Percentiles rank a stretch among this genome's conserved stretches.
These are phyloP conservation scores for Zeugodacus cucurbitae DNA, from an alignment of 1,140 invertebrate species.

Conservation along the genomic window DNA sequence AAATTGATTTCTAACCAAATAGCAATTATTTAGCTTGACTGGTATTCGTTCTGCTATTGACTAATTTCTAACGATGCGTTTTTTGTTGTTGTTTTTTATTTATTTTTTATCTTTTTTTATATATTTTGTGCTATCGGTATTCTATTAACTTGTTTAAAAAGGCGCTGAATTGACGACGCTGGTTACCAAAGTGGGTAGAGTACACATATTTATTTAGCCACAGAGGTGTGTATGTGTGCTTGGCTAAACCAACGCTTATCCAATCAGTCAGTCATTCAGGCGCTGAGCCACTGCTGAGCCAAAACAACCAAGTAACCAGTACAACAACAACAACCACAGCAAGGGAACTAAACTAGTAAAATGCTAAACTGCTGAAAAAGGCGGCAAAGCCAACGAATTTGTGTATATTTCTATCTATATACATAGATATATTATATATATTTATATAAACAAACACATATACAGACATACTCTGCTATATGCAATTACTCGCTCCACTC, in stretches of 20 bases:
- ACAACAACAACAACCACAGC: not conserved
- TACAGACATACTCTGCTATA: not conserved
- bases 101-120: not conserved
- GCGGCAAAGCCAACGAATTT: not conserved
- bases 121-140: not conserved
- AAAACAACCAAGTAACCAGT: not conserved
- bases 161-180: not conserved
- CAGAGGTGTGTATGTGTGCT: not conserved
- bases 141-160: not conserved
- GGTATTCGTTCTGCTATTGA: not conserved
- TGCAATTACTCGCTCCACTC: too few relatives aligned
- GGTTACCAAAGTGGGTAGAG: not conserved
- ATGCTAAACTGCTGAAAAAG: not conserved
- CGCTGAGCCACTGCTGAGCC: not conserved
- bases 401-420: too few relatives aligned
- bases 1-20: conserved; percentile 37
- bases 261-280: conserved; percentile 14
- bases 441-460: not conserved
- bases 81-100: not conserved
- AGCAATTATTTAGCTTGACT: conserved; percentile 35
- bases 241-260: not conserved
- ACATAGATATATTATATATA: not conserved
- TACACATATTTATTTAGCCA: not conserved
- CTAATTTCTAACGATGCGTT: not conserved
- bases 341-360: not conserved